Percentiles rank a stretch among this genome's conserved stretches.
phyloP scores from a whole-genome alignment of 64 coral and sea anemone species.

The Anthopleura sola region DNA sequence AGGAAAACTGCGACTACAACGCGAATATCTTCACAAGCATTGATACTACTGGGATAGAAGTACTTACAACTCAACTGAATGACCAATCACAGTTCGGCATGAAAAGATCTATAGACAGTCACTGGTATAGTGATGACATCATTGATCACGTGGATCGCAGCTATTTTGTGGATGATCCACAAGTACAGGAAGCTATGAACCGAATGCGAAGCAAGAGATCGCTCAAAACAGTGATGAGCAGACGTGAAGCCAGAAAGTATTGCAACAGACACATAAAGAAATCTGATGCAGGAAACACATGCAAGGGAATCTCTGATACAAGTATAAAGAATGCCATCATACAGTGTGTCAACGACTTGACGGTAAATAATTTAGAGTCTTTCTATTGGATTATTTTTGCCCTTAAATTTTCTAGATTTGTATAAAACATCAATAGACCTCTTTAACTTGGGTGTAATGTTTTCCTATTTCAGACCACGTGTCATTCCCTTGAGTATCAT shows the following conservation, averaged over 20 bases:
- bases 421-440: too few species aligned
- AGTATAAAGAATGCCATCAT: neutral
- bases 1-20: neutral
- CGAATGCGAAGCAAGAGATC: neutral
- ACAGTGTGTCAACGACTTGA: neutral
- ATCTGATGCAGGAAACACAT: neutral
- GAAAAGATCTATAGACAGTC: too few species aligned
- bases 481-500: too few species aligned
- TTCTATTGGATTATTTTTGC: too few species aligned
- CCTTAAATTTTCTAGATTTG: too few species aligned
- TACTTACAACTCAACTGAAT: too few species aligned
- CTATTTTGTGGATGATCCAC: constrained; percentile 1
- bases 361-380: neutral
- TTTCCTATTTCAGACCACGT: too few species aligned
- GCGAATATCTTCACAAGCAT: neutral
- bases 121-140: constrained; percentile 27
- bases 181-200: neutral
- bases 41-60: too few species aligned
- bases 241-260: neutral
- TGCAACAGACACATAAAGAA: constrained; percentile 2
- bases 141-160: constrained; percentile 17
- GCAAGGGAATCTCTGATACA: neutral
- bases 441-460: too few species aligned
- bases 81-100: too few species aligned
- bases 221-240: neutral